Base-by-base conservation (phyloP, 2,113 vertebrate genomes). In the Strigops habroptila region DNA sequence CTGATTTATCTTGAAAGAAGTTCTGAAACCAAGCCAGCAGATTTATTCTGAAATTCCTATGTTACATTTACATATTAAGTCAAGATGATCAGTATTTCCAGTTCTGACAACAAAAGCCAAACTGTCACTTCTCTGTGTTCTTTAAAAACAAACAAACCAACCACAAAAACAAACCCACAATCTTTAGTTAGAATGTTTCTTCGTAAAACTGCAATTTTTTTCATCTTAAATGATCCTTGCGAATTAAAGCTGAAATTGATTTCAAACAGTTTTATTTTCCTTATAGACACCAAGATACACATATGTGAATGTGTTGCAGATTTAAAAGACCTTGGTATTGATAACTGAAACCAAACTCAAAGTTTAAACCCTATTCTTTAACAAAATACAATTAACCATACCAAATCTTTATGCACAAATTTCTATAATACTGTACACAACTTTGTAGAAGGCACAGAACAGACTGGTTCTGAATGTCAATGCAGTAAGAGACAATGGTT, bases 311-410 rank as follows among this genome's bases (percentile, higher is more conserved):
- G 17, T 14, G 17, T 3, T 75, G 23, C 31, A 35, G 49, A 53
- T 69, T 86, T 81, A 86, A 91, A 82, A 60, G 59, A 41, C 28
- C 51, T 93, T 84, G 18, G 67, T 81, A 84, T 46, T 17, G 88
- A 33, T 48, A 96, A 96, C 48, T 89, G 92, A 95, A 94, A 51
- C 22, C 22, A 83, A 95, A 96, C 33, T 75, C 28, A 52, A 78
- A 92, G 82, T 88, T 96, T 81, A 92, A 95, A 96, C 7, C 6
- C 69, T 37, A 71, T 74, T 89, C 87, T 88, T 83, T 73, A 92
- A 96, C 70, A 78, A 91, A 95, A 95, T 52, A 80, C 85, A 73
- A 5, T 13, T n/a, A 70, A 89, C 49, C 79, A 53, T 18, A 83
- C 75, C 82, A 49, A 93, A 55, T 39, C 74, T 80, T 79, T 37